A percentile compares a stretch with the other conserved stretches of the same genome.
Conservation (phyloP, 2,888 invertebrate genomes). For the Lasius fuliginosus region DNA sequence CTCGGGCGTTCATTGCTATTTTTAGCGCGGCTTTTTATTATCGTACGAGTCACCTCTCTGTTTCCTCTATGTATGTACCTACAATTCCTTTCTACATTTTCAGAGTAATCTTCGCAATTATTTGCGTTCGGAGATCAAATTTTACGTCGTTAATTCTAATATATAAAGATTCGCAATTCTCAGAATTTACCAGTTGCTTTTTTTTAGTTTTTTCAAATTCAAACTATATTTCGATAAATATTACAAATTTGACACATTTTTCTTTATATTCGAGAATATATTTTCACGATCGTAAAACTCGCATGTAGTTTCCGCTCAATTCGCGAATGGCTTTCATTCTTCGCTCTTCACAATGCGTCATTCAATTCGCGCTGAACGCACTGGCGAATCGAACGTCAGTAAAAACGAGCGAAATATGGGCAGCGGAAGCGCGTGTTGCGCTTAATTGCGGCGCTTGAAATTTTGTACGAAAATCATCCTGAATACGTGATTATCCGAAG, state of each 20-base stretch:
- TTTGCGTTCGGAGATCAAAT: background rate
- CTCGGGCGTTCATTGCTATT: constrained; percentile 81
- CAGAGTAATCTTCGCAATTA: background rate
- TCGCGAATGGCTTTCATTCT: constrained; percentile 3
- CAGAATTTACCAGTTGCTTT: background rate
- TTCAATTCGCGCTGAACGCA: constrained; percentile 21
- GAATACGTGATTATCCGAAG: constrained; percentile 48
- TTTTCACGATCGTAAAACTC: background rate
- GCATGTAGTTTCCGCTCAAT: background rate
- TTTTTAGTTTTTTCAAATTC: background rate
- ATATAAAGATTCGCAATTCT: background rate
- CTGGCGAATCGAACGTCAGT: constrained; percentile 11
- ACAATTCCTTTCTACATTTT: background rate
- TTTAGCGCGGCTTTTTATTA: constrained; percentile 78
- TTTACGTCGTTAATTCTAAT: background rate
- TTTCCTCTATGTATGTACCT: constrained; percentile 18
- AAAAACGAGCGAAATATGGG: background rate
- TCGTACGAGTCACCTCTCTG: constrained; percentile 61
- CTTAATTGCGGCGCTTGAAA: constrained; percentile 38
- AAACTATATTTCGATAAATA: background rate
- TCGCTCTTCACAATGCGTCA: constrained; percentile 16
- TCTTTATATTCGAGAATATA: background rate
- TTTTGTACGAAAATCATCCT: constrained; percentile 13
- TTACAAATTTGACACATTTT: background rate
- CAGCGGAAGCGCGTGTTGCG: constrained; percentile 27